These are phyloP conservation scores for Parelbella ahira DNA, from an alignment of 2,888 invertebrate genomes.

Conservation along the genomic window DNA sequence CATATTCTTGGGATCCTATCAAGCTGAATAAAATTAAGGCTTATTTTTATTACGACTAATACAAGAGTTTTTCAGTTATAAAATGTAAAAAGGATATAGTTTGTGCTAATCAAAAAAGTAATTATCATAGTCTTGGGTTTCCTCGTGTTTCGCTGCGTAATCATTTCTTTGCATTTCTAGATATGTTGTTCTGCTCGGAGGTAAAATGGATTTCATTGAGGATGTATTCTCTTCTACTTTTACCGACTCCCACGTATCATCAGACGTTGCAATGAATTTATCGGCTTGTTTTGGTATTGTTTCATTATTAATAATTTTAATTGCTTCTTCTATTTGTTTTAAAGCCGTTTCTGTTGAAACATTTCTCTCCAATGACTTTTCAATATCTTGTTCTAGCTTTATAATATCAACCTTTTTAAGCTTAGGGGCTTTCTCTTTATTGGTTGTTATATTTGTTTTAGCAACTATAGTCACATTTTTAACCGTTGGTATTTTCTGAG, in stretches of 20 bases:
- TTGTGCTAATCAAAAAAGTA: slow-evolving; percentile 27
- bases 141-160: slow-evolving; percentile 47
- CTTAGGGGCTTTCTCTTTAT: too few species aligned
- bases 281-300: slow-evolving; percentile 20
- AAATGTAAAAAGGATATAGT: too few species aligned
- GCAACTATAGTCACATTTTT: too few species aligned
- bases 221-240: slow-evolving; percentile 31
- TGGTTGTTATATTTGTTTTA: too few species aligned
- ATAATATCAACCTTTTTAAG: too few species aligned
- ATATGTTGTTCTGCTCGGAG: slow-evolving; percentile 45
- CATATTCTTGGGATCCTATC: too few species aligned
- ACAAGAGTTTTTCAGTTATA: too few species aligned
- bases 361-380: slow-evolving; percentile 27
- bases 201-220: slow-evolving; percentile 40
- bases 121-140: slow-evolving; percentile 38
- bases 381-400: too few species aligned
- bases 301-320: slow-evolving; percentile 19
- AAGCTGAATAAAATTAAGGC: too few species aligned
- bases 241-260: slow-evolving; percentile 27
- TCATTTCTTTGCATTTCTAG: slow-evolving; percentile 49
- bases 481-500: not conserved
- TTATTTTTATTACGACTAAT: too few species aligned
- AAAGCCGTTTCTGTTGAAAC: slow-evolving; percentile 17
- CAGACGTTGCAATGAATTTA: slow-evolving; percentile 22
- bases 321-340: slow-evolving; percentile 24